Percentiles rank a stretch among this genome's conserved stretches.
These are phyloP conservation scores for Smutsia gigantea DNA, from an alignment of 2,797 vertebrate genomes.

Conservation along the genomic window DNA sequence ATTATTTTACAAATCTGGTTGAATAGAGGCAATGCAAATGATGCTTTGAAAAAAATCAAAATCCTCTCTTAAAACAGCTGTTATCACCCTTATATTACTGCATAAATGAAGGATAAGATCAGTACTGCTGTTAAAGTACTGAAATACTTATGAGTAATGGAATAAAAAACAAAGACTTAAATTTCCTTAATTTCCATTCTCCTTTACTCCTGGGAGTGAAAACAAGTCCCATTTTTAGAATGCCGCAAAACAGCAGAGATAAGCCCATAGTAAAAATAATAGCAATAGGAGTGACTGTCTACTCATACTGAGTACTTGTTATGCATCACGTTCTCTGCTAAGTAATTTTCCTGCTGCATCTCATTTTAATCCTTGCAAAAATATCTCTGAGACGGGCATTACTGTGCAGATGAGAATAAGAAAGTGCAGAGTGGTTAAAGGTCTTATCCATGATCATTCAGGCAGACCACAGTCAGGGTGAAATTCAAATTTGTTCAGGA, in stretches of 20 bases:
- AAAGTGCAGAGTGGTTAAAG: neutral
- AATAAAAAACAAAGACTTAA: slow-evolving; percentile 67
- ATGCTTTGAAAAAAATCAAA: slow-evolving; percentile 55
- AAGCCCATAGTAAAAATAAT: neutral
- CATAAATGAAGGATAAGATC: slow-evolving; percentile 65
- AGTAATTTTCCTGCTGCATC: neutral
- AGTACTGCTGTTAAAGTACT: slow-evolving; percentile 59
- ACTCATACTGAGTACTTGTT: neutral
- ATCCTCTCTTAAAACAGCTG: slow-evolving; percentile 71
- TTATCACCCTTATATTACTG: slow-evolving; percentile 60
- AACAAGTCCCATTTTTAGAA: slow-evolving; percentile 64
- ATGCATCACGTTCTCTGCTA: neutral
- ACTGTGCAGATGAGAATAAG: neutral
- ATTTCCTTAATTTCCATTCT: slow-evolving; percentile 69
- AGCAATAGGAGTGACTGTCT: neutral
- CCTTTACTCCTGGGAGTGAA: slow-evolving; percentile 56
- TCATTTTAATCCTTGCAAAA: neutral
- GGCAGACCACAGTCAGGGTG: neutral
- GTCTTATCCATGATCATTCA: neutral
- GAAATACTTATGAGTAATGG: slow-evolving; percentile 50
- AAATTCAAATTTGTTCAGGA: neutral
- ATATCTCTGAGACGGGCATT: neutral
- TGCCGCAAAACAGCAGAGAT: neutral
- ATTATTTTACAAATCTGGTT: slow-evolving; percentile 73
- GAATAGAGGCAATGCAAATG: slow-evolving; percentile 62